These are phyloP conservation scores for Catostomus latipinnis DNA, from an alignment of 2,797 vertebrate genomes.

Conservation along the genomic window DNA sequence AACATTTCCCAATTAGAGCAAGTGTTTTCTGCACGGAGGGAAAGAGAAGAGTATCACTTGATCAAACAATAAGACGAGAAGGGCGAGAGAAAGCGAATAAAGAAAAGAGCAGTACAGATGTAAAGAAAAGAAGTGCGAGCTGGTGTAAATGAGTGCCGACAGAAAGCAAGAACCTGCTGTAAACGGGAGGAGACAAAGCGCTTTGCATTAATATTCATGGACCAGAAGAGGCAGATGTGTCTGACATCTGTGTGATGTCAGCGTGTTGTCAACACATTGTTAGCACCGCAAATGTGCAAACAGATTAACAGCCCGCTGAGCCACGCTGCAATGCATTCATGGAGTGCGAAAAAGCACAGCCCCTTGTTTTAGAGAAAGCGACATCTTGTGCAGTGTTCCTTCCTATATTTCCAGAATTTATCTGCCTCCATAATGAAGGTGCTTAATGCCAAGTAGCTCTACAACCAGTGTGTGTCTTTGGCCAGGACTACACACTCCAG, in stretches of 20 bases:
- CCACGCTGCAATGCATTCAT: conserved; percentile 61
- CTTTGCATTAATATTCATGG: conserved; percentile 71
- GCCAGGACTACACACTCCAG: conserved; percentile 18
- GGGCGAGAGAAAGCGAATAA: conserved; percentile 24
- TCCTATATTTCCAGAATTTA: conserved; percentile 19
- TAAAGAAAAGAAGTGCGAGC: conserved; percentile 34
- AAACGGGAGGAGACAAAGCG: conserved; percentile 51
- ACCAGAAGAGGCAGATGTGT: conserved; percentile 77
- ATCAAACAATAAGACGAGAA: conserved; percentile 34
- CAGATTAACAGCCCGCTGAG: conserved; percentile 70
- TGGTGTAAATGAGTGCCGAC: conserved; percentile 40
- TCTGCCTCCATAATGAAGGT: conserved; percentile 5
- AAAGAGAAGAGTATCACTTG: conserved; percentile 18
- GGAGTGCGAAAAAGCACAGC: conserved; percentile 67
- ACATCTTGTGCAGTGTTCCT: conserved; percentile 5
- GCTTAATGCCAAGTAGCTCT: conserved; percentile 22
- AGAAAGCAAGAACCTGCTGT: conserved; percentile 49
- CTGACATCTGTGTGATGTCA: conserved; percentile 84
- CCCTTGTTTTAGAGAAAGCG: conserved; percentile 60
- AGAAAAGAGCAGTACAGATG: conserved; percentile 29
- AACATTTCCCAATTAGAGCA: conserved; percentile 37
- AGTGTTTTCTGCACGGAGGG: conserved; percentile 18
- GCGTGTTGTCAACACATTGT: conserved; percentile 83
- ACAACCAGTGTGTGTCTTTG: conserved; percentile 28
- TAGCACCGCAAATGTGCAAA: conserved; percentile 77